These are phyloP conservation scores for Lordiphosa collinella DNA, from an alignment of 1,140 invertebrate genomes.

Conservation along the genomic window DNA sequence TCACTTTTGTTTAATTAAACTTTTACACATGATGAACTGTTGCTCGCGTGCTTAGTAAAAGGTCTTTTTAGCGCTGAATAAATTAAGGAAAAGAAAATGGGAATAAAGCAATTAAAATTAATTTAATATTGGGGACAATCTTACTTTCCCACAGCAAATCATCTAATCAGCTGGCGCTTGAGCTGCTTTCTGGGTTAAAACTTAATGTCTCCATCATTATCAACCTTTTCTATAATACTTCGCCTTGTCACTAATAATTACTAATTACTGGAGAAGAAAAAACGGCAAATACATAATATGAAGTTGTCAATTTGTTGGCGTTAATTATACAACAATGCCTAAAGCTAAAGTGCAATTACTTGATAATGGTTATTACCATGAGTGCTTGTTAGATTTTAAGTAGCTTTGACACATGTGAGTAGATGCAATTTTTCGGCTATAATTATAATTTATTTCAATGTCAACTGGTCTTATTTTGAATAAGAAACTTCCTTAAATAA, in stretches of 20 bases:
- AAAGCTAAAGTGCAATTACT: conserved; percentile 34
- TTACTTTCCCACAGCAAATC: conserved; percentile 1
- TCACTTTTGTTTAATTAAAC: conserved; percentile 42
- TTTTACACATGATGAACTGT: conserved; percentile 14
- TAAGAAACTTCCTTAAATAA: too few species aligned
- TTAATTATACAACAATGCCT: conserved; percentile 58
- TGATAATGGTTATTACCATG: conserved; percentile 32
- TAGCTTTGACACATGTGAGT: conserved; percentile 20
- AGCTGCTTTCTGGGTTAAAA: conserved; percentile 34
- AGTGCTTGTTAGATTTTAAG: conserved; percentile 45
- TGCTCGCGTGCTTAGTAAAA: conserved; percentile 4
- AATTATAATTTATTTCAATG: not conserved
- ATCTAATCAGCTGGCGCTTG: conserved; percentile 17
- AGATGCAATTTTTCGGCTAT: conserved; percentile 1
- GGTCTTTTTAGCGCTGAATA: conserved; percentile 39
- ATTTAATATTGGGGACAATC: too few species aligned
- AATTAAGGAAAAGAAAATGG: conserved; percentile 6
- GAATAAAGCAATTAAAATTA: not conserved
- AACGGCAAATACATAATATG: conserved; percentile 15
- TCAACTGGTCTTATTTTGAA: too few species aligned
- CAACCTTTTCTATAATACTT: conserved; percentile 26
- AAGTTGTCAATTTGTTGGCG: conserved; percentile 54
- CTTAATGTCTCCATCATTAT: not conserved
- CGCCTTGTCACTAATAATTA: conserved; percentile 60
- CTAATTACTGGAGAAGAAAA: conserved; percentile 39